Evolutionary conservation across 2,113 vertebrate genomes (phyloP).

Genomic region (Pagrus major): DNA sequence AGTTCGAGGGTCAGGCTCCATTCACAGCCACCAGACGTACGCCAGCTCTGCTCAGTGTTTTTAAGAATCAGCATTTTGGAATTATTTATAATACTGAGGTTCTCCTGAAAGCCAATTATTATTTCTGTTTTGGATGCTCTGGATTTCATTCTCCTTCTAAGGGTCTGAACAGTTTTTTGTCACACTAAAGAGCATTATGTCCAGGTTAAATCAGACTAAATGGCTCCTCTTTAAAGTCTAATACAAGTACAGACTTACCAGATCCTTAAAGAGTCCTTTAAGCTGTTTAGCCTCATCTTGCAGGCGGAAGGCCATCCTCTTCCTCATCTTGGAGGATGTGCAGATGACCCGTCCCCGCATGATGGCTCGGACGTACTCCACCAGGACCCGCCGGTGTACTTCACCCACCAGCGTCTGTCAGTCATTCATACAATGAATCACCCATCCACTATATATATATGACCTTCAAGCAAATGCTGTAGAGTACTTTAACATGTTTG

Average conservation of each 20-base stretch:
- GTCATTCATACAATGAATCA: neutral
- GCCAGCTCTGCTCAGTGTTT: constrained; percentile 34
- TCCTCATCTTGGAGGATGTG: constrained; percentile 89
- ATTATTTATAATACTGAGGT: constrained; percentile 1
- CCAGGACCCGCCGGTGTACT: constrained; percentile 89
- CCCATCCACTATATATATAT: neutral
- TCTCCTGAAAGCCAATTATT: constrained; percentile 6
- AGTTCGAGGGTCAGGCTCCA: constrained; percentile 66
- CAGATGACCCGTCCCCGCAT: constrained; percentile 90
- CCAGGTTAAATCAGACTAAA: neutral
- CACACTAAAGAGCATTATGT: neutral
- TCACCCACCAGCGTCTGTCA: constrained; percentile 88
- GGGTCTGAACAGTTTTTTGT: neutral
- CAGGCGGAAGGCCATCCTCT: constrained; percentile 88
- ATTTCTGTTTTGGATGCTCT: neutral
- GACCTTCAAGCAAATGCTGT: neutral
- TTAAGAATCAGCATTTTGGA: constrained; percentile 55
- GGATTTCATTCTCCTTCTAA: neutral
- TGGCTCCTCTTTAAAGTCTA: neutral
- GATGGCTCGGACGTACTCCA: constrained; percentile 90
- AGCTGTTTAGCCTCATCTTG: constrained; percentile 90
- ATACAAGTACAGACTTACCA: constrained; percentile 84
- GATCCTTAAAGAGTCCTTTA: constrained; percentile 89
- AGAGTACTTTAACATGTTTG: neutral
- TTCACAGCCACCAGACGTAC: constrained; percentile 40